Evolutionary conservation across 2,888 invertebrate species (phyloP).

Genomic region (Pomacea canaliculata): DNA sequence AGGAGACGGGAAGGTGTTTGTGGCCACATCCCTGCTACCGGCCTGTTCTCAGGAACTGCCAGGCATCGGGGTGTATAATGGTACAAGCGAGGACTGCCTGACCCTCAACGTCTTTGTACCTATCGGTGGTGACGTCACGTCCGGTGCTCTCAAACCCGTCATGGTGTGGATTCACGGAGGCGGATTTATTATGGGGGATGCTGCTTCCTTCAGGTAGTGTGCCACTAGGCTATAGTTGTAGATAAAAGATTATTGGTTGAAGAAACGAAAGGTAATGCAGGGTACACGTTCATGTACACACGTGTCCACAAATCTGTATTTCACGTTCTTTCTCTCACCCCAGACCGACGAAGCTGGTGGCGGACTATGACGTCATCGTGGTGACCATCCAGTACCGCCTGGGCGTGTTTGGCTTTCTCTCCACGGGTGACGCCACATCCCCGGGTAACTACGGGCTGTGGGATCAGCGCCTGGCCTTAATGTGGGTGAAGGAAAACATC

Average conservation of each 20-base stretch:
- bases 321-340: not conserved
- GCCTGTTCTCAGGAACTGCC: slow-evolving; percentile 13
- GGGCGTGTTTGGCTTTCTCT: slow-evolving; percentile 23
- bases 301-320: no score
- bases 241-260: not conserved
- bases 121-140: not conserved
- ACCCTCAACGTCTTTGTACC: slow-evolving; percentile 3
- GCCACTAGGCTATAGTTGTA: not conserved
- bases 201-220: not conserved
- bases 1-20: slow-evolving; percentile 15
- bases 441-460: slow-evolving; percentile 24
- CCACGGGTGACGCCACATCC: slow-evolving; percentile 7
- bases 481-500: slow-evolving; percentile 26
- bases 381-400: slow-evolving; percentile 27
- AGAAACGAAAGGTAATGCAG: no score
- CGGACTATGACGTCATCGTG: slow-evolving; percentile 22
- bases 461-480: slow-evolving; percentile 22
- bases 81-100: slow-evolving; percentile 8
- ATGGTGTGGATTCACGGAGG: slow-evolving; percentile 27
- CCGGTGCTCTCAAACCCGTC: not conserved
- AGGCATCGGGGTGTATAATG: slow-evolving; percentile 1
- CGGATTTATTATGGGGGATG: not conserved
- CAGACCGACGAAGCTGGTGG: slow-evolving; percentile 1
- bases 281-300: no score
- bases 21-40: slow-evolving; percentile 5